Evolutionary conservation across 2,888 invertebrate species (phyloP).

Genomic region (Caenorhabditis japonica): DNA sequence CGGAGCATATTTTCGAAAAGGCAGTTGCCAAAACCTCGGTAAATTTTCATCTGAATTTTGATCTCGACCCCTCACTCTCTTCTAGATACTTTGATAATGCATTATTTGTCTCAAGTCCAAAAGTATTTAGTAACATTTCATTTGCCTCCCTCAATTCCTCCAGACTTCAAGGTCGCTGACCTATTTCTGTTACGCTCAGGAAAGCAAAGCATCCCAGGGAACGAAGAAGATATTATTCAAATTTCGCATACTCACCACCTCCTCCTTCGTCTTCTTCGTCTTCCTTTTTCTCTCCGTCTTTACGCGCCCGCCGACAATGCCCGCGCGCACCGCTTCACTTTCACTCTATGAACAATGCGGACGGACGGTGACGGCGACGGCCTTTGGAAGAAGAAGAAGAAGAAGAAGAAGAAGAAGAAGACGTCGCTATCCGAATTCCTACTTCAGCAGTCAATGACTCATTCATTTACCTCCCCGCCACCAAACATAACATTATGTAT

Average conservation of each 20-base stretch:
- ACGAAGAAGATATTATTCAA: slow-evolving; percentile 49
- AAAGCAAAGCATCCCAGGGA: slow-evolving; percentile 21
- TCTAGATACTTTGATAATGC: too few relatives aligned
- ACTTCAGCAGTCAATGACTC: slow-evolving; percentile 48
- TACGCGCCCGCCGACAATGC: slow-evolving; percentile 36
- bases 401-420: too few relatives aligned
- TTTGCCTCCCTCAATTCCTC: slow-evolving; percentile 10
- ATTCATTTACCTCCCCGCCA: slow-evolving; percentile 28
- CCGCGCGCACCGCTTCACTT: slow-evolving; percentile 17
- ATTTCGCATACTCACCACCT: slow-evolving; percentile 24
- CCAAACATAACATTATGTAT: slow-evolving; percentile 39
- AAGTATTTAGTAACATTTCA: slow-evolving; percentile 45
- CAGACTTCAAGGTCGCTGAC: slow-evolving; percentile 37
- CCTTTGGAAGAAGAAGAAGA: too few relatives aligned
- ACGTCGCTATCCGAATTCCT: slow-evolving; percentile 31
- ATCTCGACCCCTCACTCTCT: background rate
- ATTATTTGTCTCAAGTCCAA: background rate
- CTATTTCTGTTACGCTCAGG: slow-evolving; percentile 36
- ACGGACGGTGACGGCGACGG: slow-evolving; percentile 11
- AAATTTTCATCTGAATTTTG: background rate
- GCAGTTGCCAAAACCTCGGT: too few relatives aligned
- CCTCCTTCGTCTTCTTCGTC: slow-evolving; percentile 19
- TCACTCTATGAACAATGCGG: slow-evolving; percentile 44
- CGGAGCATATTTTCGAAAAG: too few relatives aligned
- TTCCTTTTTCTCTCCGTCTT: slow-evolving; percentile 10